Percentiles rank a stretch among this genome's conserved stretches.
These are phyloP conservation scores for Matsumyia berberina DNA, from an alignment of 2,888 invertebrate genomes.

Conservation along the genomic window DNA sequence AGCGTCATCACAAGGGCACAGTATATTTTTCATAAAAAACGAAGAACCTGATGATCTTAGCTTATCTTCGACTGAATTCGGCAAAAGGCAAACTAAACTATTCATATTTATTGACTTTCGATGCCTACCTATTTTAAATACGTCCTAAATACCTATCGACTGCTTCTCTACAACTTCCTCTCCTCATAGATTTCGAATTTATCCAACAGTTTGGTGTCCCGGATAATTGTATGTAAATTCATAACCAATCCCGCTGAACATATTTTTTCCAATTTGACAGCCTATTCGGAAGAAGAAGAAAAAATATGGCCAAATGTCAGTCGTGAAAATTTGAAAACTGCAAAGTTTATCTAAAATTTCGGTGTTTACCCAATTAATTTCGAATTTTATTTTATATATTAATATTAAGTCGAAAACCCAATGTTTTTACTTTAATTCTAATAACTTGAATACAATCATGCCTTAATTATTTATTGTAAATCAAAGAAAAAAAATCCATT, in stretches of 20 bases:
- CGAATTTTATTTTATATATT: conserved; percentile 47
- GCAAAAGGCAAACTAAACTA: no score
- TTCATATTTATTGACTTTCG: no score
- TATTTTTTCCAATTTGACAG: conserved; percentile 28
- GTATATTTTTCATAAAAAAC: no score
- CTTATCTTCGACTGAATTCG: no score
- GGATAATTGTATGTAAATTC: not conserved
- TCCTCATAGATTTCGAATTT: no score
- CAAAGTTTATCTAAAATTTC: conserved; percentile 52
- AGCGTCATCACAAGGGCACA: no score
- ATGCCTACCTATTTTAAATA: no score
- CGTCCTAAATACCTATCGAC: no score
- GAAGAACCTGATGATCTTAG: no score
- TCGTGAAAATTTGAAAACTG: conserved; percentile 70
- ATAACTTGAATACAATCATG: conserved; percentile 2
- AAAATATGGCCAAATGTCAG: conserved; percentile 65
- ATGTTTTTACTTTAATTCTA: conserved; percentile 6
- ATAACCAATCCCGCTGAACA: conserved; percentile 21
- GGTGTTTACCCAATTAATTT: conserved; percentile 70
- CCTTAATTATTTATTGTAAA: conserved; percentile 4
- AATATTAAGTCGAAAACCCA: conserved; percentile 29
- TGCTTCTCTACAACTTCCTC: no score
- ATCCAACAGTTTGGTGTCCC: no score
- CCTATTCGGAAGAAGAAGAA: conserved; percentile 16
- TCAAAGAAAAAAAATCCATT: conserved; percentile 10